phyloP scores from a whole-genome alignment of 2,888 invertebrate species.

The Prosapia bicincta region DNA sequence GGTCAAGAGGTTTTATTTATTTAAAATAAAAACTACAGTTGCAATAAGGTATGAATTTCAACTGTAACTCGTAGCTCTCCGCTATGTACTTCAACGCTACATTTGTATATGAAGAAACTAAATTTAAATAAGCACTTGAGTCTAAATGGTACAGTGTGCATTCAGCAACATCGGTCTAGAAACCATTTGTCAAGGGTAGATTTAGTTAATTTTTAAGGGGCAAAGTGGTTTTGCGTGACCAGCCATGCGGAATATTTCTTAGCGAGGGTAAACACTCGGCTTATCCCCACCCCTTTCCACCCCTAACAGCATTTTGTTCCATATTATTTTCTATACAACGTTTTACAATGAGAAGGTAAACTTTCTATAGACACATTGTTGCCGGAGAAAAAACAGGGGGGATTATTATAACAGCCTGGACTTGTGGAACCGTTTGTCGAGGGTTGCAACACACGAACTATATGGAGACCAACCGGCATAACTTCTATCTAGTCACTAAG shows the following conservation, averaged over 20 bases:
- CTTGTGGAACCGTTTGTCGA: no score
- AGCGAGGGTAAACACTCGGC: not conserved
- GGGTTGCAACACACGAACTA: no score
- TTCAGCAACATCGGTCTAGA: not conserved
- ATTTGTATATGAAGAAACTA: no score
- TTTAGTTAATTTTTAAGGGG: not conserved
- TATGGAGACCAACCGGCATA: no score
- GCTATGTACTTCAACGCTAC: no score
- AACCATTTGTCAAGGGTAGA: not conserved
- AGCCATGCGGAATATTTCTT: constrained; percentile 14
- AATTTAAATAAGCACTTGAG: no score
- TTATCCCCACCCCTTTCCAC: not conserved
- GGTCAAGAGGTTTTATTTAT: no score
- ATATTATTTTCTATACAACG: not conserved
- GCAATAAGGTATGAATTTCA: no score
- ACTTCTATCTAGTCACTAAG: no score
- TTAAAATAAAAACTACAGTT: no score
- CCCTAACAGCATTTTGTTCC: not conserved
- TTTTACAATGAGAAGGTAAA: not conserved
- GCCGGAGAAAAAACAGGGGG: not conserved
- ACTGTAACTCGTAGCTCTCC: no score
- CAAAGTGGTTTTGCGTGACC: constrained; percentile 15
- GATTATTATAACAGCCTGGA: not conserved
- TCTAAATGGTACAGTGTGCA: no score
- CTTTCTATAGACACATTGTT: not conserved